Evolutionary conservation across 2,797 vertebrate genomes (phyloP).

Genomic region (Capromys pilorides): DNA sequence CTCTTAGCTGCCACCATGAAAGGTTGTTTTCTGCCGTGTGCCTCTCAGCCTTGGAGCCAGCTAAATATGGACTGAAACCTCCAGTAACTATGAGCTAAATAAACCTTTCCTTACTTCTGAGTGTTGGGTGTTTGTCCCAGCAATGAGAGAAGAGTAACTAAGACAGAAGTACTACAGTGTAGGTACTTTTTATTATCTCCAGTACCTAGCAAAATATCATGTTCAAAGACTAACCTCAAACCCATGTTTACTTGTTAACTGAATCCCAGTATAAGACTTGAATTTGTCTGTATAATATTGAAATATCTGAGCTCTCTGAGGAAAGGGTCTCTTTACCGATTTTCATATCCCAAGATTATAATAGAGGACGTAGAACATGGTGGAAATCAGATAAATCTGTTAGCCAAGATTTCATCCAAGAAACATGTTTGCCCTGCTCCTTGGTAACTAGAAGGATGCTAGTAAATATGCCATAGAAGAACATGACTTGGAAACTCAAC

Average conservation of each 20-base stretch:
- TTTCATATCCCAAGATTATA: conserved; percentile 1
- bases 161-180: no score
- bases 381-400: conserved; percentile 34
- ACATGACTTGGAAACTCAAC: conserved; percentile 41
- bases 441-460: conserved; percentile 30
- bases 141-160: no score
- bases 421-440: conserved; percentile 29
- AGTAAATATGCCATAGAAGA: conserved; percentile 48
- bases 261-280: conserved; percentile 38
- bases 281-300: background rate
- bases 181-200: background rate
- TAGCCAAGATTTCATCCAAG: conserved; percentile 7
- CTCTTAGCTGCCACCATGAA: no score
- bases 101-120: no score
- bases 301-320: conserved; percentile 43
- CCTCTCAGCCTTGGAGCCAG: no score
- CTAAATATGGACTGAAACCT: no score
- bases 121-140: no score
- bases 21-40: no score
- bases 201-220: background rate
- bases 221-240: conserved; percentile 3
- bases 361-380: background rate
- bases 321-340: background rate
- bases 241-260: conserved; percentile 19
- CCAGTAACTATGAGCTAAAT: no score